Conservation (phyloP, 2,113 vertebrate genomes). For the Poecile atricapillus region DNA sequence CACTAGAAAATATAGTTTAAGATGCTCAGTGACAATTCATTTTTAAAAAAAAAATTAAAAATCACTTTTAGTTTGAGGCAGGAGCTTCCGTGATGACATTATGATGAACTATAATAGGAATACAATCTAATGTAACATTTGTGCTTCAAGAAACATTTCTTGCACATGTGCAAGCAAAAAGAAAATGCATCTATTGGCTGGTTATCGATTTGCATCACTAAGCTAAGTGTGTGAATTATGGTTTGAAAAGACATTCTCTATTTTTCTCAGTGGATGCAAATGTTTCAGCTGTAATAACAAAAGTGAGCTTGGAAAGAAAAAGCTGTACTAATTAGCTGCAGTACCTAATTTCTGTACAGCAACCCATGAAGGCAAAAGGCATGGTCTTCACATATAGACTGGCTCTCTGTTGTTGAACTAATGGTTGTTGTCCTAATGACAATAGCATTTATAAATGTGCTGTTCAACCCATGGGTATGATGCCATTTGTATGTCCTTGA, state of each 20-base stretch:
- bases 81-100: background rate
- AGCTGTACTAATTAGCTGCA: constrained; percentile 50
- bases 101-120: constrained; percentile 12
- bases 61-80: constrained; percentile 1
- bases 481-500: background rate
- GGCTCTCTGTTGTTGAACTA: background rate
- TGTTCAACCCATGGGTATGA: background rate
- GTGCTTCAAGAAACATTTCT: constrained; percentile 59
- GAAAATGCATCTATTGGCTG: constrained; percentile 56
- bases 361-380: constrained; percentile 36
- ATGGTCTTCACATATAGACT: background rate
- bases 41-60: background rate
- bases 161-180: constrained; percentile 42
- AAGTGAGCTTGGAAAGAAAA: constrained; percentile 48
- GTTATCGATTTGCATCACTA: constrained; percentile 64
- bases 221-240: constrained; percentile 60
- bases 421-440: background rate
- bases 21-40: background rate
- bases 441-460: background rate
- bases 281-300: constrained; percentile 48
- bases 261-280: constrained; percentile 65
- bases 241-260: constrained; percentile 48
- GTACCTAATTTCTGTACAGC: constrained; percentile 33
- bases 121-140: constrained; percentile 34
- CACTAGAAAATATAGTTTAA: background rate